Evolutionary conservation across 2,888 invertebrate species (phyloP).

Genomic region (Mycalesis mineus): DNA sequence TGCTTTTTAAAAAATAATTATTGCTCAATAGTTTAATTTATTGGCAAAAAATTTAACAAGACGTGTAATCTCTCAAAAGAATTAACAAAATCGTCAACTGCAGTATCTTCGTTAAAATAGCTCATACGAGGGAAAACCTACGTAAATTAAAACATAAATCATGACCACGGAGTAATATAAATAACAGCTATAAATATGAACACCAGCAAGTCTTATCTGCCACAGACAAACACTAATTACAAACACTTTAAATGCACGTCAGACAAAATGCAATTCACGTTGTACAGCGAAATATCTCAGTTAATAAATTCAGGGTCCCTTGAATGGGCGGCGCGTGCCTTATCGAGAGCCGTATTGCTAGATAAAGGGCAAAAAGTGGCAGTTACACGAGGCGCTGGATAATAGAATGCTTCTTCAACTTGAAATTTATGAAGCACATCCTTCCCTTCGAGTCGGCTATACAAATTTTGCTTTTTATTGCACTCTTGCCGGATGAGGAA

Average conservation of each 20-base stretch:
- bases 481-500: not conserved
- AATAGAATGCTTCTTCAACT: slow-evolving; percentile 2
- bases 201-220: not conserved
- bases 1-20: no score
- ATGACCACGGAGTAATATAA: no score
- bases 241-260: slow-evolving; percentile 2
- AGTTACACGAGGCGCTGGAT: slow-evolving; percentile 23
- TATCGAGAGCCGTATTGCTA: slow-evolving; percentile 47
- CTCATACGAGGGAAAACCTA: no score
- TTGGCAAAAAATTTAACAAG: no score
- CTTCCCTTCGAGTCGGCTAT: not conserved
- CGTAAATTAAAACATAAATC: no score
- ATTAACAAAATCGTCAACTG: no score
- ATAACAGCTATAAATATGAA: not conserved
- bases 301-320: slow-evolving; percentile 39
- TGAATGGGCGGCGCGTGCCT: slow-evolving; percentile 52
- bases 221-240: not conserved
- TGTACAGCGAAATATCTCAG: slow-evolving; percentile 23
- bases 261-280: not conserved
- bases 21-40: no score
- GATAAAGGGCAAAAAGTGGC: slow-evolving; percentile 48
- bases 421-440: slow-evolving; percentile 8
- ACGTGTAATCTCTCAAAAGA: no score
- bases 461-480: slow-evolving; percentile 1
- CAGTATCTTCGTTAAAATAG: no score